phyloP scores from a whole-genome alignment of 2,888 invertebrate species.

The Tipula confusa region DNA sequence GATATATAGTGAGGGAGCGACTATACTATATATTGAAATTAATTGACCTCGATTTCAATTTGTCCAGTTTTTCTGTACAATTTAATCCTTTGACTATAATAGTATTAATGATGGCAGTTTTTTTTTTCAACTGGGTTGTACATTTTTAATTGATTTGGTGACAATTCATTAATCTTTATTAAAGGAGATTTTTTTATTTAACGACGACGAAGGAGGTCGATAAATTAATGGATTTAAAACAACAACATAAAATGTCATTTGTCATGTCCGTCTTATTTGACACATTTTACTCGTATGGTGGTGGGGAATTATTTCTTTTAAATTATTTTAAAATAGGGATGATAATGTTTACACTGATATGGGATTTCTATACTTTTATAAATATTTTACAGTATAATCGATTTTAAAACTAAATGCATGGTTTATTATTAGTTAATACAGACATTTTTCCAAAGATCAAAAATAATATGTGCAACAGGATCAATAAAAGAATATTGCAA shows the following conservation, averaged over 20 bases:
- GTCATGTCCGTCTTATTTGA: background rate
- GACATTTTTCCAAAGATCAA: too few relatives aligned
- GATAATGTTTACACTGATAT: background rate
- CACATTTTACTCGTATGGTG: background rate
- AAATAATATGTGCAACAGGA: too few relatives aligned
- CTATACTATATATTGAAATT: background rate
- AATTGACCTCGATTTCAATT: conserved; percentile 6
- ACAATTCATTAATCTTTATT: conserved; percentile 25
- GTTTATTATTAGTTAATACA: too few relatives aligned
- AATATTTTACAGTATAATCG: too few relatives aligned
- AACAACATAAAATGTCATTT: background rate
- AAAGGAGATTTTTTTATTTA: conserved; percentile 14
- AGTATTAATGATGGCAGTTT: background rate
- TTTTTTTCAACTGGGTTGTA: background rate
- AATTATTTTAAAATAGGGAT: background rate
- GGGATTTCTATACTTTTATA: too few relatives aligned
- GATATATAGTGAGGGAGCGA: background rate
- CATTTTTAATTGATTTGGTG: conserved; percentile 20
- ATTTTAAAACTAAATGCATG: too few relatives aligned
- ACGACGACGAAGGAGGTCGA: background rate
- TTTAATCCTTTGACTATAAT: background rate
- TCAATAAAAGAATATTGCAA: too few relatives aligned
- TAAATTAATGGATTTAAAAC: background rate
- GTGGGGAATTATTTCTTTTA: background rate
- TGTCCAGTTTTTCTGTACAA: background rate